Base-by-base conservation (phyloP, 37 sponge, comb jelly and placozoan genomes). In the Aphrocallistes beatrix region DNA sequence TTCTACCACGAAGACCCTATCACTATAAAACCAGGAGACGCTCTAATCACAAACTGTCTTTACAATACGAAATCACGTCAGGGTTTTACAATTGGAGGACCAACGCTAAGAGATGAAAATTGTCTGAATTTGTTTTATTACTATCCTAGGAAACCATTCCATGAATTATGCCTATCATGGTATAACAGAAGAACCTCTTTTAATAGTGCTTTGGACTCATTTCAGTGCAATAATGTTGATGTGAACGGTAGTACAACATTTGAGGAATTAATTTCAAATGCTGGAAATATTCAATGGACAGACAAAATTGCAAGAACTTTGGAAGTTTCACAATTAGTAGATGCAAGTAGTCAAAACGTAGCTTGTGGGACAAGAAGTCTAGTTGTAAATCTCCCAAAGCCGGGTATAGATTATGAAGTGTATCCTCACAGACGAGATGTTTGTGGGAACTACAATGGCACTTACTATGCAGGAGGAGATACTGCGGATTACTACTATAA, bases 51-150 rank as follows among this genome's bases (percentile, higher is more conserved):
- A 39, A 39, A 83, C 30, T 83, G 83, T 37, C 45, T 6, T 17
- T 83, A 83, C 45, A 23, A 83, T 1, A 60, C 75, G 25, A 38
- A 83, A 39, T 19, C n/a, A n/a, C 39, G 34, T 23, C 19, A 37
- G 0, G 37, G 0, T 23, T 39, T 39, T 1, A 83, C 45, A 30
- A 9, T 37, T 1, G 83, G 83, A 37, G 83, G 83, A 39, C 30
- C 19, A 37, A 38, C 83, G 0, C 19, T 39, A 38, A 21, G 38
- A 39, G 39, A 83, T 19, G 83, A 83, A 39, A 83, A 38, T 38
- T 83, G 83, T 39, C 38, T 83, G 25, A 39, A 39, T 38, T 83
- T 83, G 39, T 16, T 83, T 0, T 83, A 83, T 9, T 83, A 83
- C 45, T 83, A 83, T 37, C 83, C 83, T 39, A 38, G 39, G 45